These are phyloP conservation scores for Marcusenius ussheri DNA, from an alignment of 2,113 vertebrate genomes.

Conservation along the genomic window DNA sequence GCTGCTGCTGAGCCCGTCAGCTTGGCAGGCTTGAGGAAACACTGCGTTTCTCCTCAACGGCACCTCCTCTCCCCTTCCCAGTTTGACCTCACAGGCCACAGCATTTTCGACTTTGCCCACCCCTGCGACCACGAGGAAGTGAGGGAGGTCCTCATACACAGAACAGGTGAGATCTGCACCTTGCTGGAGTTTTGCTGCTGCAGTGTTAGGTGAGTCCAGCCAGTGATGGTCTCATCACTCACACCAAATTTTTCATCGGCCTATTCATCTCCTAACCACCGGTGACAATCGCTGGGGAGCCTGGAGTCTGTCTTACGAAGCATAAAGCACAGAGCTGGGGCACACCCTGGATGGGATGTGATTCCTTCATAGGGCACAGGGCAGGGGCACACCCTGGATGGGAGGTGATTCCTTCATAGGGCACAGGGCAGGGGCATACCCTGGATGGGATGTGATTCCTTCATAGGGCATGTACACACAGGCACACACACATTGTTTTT, in stretches of 20 bases:
- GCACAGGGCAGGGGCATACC: not conserved
- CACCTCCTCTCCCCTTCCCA: constrained; percentile 46
- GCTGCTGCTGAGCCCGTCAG: not conserved
- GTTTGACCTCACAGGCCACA: constrained; percentile 97
- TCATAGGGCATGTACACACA: not conserved
- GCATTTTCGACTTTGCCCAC: constrained; percentile 93
- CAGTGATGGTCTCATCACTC: not conserved
- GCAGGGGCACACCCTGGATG: not conserved
- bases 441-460: not conserved
- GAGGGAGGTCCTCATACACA: constrained; percentile 91
- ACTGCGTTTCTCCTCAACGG: not conserved
- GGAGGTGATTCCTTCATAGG: not conserved
- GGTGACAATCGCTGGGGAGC: not conserved
- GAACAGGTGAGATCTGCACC: constrained; percentile 67
- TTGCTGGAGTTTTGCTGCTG: not conserved
- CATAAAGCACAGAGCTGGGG: not conserved
- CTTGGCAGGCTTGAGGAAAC: not conserved
- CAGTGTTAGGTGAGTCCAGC: not conserved
- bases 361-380: not conserved
- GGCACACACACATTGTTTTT: no score
- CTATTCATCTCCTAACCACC: not conserved
- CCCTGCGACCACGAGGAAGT: constrained; percentile 96
- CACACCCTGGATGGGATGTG: not conserved
- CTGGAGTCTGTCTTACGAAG: not conserved
- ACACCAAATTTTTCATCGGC: not conserved